Evolutionary conservation across 2,113 vertebrate species (phyloP), one percentile per base, ranked within the genome.

Genomic region (Cyanocitta stelleri): DNA sequence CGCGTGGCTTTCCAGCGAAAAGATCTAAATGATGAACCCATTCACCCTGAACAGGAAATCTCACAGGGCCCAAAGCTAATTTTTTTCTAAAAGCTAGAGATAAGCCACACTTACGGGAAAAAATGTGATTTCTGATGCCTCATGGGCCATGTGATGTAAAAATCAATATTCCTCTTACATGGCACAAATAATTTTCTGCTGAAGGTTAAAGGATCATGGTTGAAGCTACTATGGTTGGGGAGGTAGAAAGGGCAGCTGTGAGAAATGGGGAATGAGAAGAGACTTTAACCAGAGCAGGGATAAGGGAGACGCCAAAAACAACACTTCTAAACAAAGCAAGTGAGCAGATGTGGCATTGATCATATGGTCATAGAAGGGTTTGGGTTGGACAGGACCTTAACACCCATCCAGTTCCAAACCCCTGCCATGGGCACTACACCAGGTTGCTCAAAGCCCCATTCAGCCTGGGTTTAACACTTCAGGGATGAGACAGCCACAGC

Each of bases 51-150:
- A 43, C 46, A 84, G 51, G 76, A 95, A 96, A 80, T 30, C 58
- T 83, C 94, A 71, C 0, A 2, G 16, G n/a, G 46, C 67, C 49
- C 68, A 75, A 59, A 75, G 74, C 64, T 87, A 90, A 55, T 72
- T 88, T 96, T 94, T 77, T 75, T 90, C 93, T 84, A 84, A 95
- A 96, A 77, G 66, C 68, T 66, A 79, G 64, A 72, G 52, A 89
- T 74, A 93, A 92, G 58, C 72, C 81, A 90, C 51, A 35, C 35
- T 66, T 86, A 74, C 2, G 0, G 58, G 78, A 83, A 61, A 91
- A 93, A 87, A 71, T 2, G 63, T 55, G 41, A 85, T 84, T 88
- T 95, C 39, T 83, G 90, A 73, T 85, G 51, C 46, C 74, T 78
- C 16, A 29, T 27, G 44, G 55, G 63, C 64, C 84, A 81, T 16